Evolutionary conservation across 2,113 vertebrate genomes (phyloP), one percentile per base, ranked within the genome.

Genomic region (Tupaia tana): DNA sequence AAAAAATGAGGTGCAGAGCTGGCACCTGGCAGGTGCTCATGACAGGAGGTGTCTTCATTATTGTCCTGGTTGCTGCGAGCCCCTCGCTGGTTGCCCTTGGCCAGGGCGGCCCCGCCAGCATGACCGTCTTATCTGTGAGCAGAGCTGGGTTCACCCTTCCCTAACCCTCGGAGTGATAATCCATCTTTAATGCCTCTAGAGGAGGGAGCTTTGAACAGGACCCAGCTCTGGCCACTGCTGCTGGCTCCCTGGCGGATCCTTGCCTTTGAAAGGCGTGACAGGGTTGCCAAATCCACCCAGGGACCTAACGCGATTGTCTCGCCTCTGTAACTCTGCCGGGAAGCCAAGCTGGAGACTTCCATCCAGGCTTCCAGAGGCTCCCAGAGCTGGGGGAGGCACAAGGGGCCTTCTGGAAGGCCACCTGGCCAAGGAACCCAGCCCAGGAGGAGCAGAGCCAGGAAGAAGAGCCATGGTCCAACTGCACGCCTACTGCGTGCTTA

Each of bases 141-240:
- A 90, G 93, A 97, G 95, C 93, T 82, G 96, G 94, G 70, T 97
- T 96, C 92, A 96, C 97, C 97, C 96, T 92, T 95, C 95, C 92
- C 94, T 97, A 95, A 96, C 97, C 97, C 97, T 97, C 97, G 97
- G 98, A 98, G 86, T 31, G 83, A 89, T 98, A 98, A 98, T 98
- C 98, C 61, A 58, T 73, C 98, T 95, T 97, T 97, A 97, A 98
- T 96, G 97, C 97, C 54, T 74, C 97, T 79, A 83, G 98, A 93
- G 93, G 97, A 98, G 85, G 96, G 96, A 74, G 96, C 97, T 98
- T 97, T 96, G 97, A 97, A 96, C 96, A 69, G 97, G 83, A 91
- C 86, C 96, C 93, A 78, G 96, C 93, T 93, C 97, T 88, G 88
- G 97, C 97, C 80, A 86, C 98, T 95, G 95, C 97, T n/a, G 96